Evolutionary conservation across 2,113 vertebrate species (phyloP), one percentile per base, ranked within the genome.

Genomic region (Tragelaphus imberbis): DNA sequence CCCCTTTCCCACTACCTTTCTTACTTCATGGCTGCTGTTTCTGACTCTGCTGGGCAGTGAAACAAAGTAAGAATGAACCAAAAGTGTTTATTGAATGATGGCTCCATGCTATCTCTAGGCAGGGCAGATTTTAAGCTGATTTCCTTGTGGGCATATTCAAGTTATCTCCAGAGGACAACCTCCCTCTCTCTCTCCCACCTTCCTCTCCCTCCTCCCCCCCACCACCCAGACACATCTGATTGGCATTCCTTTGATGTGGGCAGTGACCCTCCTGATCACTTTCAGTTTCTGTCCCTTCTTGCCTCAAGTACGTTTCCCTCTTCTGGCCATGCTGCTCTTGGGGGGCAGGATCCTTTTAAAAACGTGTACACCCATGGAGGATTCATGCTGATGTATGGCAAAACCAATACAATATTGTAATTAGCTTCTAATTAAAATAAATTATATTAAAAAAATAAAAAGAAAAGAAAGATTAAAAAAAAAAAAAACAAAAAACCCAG

Each of bases 181-280:
- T 17, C 49, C 56, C 6, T 49, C 36, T 15, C 12, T n/a, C 33
- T 6, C 44, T 27, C 15, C 65, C 9, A 1, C 58, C 17, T 9
- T 19, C 17, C n/a, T 7, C 9, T 0, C 1, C 2, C 16, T 4
- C 30, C 30, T 17, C 33, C 12, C 23, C 2, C 8, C 9, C n/a
- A 71, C 65, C 68, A 16, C 10, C 28, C n/a, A 63, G n/a, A 28
- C 14, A 51, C 23, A 25, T 71, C 13, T 44, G 13, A 68, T 30
- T 80, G 80, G 51, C 79, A n/a, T 59, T 93, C 28, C 12, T 33
- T 93, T 65, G 55, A 47, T 79, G 30, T 21, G 51, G 23, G 27
- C 85, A 65, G 47, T 47, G 63, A 36, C 61, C 25, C 1, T 8
- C 9, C 63, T 0, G 2, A 44, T 81, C 40, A 61, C n/a, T 86